These are phyloP conservation scores for Chrysodeixis includens DNA, from an alignment of 2,888 invertebrate genomes.

Conservation along the genomic window DNA sequence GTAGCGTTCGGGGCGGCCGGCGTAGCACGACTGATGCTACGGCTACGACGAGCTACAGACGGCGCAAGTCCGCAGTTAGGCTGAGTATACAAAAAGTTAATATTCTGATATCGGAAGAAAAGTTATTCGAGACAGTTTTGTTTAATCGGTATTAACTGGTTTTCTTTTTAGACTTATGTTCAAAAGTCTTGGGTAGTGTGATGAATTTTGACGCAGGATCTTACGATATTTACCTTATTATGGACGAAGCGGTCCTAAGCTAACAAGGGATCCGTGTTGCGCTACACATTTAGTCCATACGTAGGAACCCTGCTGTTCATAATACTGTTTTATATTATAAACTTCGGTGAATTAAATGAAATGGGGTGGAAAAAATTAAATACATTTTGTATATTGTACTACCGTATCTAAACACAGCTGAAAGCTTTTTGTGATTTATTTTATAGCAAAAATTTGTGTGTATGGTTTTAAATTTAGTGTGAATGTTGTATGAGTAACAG, in stretches of 20 bases:
- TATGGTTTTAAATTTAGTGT: not conserved
- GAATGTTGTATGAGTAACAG: not conserved
- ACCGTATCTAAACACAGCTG: not conserved
- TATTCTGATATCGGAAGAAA: slow-evolving; percentile 43
- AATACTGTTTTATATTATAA: slow-evolving; percentile 40
- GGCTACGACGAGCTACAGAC: slow-evolving; percentile 68
- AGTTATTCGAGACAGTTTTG: slow-evolving; percentile 30
- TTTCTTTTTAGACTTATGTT: slow-evolving; percentile 1
- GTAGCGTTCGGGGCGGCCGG: slow-evolving; percentile 75
- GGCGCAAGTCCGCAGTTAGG: slow-evolving; percentile 77
- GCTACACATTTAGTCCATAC: slow-evolving; percentile 43
- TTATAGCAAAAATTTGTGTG: not conserved
- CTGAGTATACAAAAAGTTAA: slow-evolving; percentile 56
- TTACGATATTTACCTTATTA: slow-evolving; percentile 41
- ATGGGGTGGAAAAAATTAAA: slow-evolving; percentile 7
- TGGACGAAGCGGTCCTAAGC: slow-evolving; percentile 48
- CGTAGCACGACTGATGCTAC: slow-evolving; percentile 77
- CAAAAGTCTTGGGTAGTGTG: slow-evolving; percentile 11
- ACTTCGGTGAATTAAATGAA: slow-evolving; percentile 40
- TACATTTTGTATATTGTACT: slow-evolving; percentile 5
- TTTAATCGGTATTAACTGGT: slow-evolving; percentile 19
- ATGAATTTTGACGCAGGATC: slow-evolving; percentile 46
- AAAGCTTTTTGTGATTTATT: slow-evolving; percentile 6
- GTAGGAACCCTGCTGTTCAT: slow-evolving; percentile 29
- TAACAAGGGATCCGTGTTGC: slow-evolving; percentile 49